Percentiles rank a stretch among this genome's conserved stretches.
phyloP scores from a whole-genome alignment of 2,888 invertebrate genomes.

The Gari tellinella region DNA sequence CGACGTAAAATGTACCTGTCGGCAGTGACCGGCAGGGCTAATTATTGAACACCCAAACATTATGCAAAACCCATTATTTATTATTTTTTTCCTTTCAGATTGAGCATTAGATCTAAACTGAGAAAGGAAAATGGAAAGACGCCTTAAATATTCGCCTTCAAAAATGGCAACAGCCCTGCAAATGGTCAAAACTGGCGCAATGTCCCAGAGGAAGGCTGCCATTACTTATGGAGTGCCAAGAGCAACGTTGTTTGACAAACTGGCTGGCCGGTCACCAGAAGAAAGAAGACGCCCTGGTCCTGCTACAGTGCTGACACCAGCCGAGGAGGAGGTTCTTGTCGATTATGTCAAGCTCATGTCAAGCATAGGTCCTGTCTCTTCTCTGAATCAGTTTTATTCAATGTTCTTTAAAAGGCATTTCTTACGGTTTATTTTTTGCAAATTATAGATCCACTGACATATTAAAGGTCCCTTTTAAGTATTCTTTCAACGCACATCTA shows the following conservation, averaged over 20 bases:
- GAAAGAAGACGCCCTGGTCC: slow-evolving; percentile 3
- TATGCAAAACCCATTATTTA: background rate
- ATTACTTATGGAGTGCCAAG: slow-evolving; percentile 17
- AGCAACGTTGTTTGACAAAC: slow-evolving; percentile 28
- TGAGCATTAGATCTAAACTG: background rate
- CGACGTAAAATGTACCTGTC: too few relatives aligned
- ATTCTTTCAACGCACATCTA: too few relatives aligned
- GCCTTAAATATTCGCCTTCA: slow-evolving; percentile 16
- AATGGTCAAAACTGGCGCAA: slow-evolving; percentile 6
- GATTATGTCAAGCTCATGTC: slow-evolving; percentile 7
- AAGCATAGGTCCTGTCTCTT: slow-evolving; percentile 9
- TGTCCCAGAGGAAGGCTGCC: slow-evolving; percentile 15
- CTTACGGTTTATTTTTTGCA: too few relatives aligned
- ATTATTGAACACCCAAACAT: too few relatives aligned
- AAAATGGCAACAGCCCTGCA: slow-evolving; percentile 22
- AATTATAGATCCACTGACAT: too few relatives aligned
- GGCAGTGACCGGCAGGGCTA: too few relatives aligned
- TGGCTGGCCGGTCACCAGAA: slow-evolving; percentile 21
- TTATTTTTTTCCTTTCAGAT: background rate
- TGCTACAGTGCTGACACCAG: slow-evolving; percentile 7
- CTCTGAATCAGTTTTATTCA: slow-evolving; percentile 1
- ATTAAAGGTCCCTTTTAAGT: too few relatives aligned
- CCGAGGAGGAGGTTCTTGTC: slow-evolving; percentile 1
- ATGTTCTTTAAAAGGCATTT: too few relatives aligned
- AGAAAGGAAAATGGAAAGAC: background rate